Conservation (phyloP, 2,888 invertebrate genomes). For the Drosophila melanosoma region DNA sequence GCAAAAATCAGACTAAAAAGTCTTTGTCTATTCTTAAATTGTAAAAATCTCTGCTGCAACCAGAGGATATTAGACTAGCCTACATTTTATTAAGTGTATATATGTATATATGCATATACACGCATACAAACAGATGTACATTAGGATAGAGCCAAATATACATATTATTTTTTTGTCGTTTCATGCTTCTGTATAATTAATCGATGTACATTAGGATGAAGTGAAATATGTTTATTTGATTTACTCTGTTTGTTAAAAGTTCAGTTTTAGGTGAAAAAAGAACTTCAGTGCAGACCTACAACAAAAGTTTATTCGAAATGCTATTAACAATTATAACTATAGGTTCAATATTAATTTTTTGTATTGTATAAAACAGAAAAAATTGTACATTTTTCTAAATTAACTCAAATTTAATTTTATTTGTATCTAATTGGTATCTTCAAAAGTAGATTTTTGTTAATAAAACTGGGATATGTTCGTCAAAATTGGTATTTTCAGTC, state of each 20-base stretch:
- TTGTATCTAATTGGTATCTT: neutral
- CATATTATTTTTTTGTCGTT: neutral
- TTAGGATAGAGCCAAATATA: neutral
- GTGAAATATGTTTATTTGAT: neutral
- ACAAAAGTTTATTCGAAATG: too few species aligned
- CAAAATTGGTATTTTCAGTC: neutral
- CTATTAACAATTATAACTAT: neutral
- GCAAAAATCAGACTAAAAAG: constrained; percentile 28
- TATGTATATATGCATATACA: neutral
- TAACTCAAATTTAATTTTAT: neutral
- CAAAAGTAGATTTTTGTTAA: neutral
- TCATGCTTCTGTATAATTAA: neutral
- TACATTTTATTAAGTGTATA: constrained; percentile 47
- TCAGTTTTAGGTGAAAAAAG: neutral
- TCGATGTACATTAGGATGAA: neutral
- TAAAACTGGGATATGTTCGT: neutral
- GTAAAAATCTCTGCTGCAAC: constrained; percentile 14
- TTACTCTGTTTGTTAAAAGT: neutral
- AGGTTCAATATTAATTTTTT: neutral
- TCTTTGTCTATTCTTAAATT: constrained; percentile 41
- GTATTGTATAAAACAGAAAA: neutral
- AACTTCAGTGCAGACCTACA: neutral
- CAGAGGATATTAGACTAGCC: constrained; percentile 44
- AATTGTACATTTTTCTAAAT: neutral
- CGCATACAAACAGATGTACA: neutral